phyloP scores from a whole-genome alignment of 2,888 invertebrate genomes.

The Tetranychus truncatus region DNA sequence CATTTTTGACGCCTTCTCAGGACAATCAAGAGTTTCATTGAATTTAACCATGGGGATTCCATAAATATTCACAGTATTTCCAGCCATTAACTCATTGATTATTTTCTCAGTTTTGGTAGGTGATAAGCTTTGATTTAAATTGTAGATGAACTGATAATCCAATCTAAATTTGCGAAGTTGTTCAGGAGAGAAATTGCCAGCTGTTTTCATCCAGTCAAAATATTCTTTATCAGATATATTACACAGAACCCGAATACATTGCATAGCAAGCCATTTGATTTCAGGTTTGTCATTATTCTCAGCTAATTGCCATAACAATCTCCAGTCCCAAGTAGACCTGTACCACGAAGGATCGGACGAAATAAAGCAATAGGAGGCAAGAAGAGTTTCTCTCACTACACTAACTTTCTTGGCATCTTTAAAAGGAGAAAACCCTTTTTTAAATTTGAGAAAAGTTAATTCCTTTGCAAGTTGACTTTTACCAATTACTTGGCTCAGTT shows the following conservation, averaged over 20 bases:
- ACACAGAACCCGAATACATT: conserved; percentile 11
- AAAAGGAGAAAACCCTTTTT: neutral
- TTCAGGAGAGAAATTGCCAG: neutral
- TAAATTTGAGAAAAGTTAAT: neutral
- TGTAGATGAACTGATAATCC: neutral
- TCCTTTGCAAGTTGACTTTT: neutral
- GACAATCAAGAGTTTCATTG: neutral
- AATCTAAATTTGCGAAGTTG: neutral
- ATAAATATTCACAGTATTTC: neutral
- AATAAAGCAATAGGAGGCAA: neutral
- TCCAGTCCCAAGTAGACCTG: neutral
- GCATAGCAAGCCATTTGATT: conserved; percentile 8
- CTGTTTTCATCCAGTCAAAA: neutral
- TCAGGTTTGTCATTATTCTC: neutral
- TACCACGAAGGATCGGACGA: neutral
- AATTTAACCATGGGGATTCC: neutral
- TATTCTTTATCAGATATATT: conserved; percentile 2
- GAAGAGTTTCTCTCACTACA: neutral
- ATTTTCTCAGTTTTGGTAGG: neutral
- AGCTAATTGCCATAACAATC: conserved; percentile 1
- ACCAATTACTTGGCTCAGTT: neutral
- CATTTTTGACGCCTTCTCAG: neutral
- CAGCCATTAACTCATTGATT: neutral
- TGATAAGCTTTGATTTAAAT: neutral
- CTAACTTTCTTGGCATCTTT: neutral